Conservation (phyloP, 2,113 vertebrate species). For the Muntiacus muntjak region DNA sequence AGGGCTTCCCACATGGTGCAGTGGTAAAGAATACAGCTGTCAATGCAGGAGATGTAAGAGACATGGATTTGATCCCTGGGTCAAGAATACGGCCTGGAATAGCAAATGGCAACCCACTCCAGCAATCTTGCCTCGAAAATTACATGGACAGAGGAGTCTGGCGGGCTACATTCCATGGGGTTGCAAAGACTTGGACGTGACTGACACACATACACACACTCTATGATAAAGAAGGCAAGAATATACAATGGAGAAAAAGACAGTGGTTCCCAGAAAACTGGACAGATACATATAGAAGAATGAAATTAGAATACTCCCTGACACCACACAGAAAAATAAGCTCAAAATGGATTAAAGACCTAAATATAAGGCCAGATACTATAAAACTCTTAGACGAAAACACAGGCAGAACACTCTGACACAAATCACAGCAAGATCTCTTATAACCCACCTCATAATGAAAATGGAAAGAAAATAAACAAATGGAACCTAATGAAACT, state of each 20-base stretch:
- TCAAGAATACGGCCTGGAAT: not conserved
- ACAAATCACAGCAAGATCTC: not conserved
- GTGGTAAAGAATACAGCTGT: not conserved
- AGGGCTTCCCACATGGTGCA: not conserved
- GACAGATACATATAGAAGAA: not conserved
- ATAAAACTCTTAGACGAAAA: not conserved
- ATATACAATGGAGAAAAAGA: not conserved
- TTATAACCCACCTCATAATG: not conserved
- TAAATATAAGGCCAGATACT: not conserved
- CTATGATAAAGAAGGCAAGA: not conserved
- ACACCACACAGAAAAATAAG: not conserved
- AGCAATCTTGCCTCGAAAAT: not conserved
- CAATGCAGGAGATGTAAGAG: not conserved
- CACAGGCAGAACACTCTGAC: not conserved
- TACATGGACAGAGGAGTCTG: not conserved
- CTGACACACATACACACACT: not conserved
- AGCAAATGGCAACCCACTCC: not conserved
- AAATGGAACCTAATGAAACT: not conserved
- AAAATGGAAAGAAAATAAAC: not conserved
- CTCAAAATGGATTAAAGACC: not conserved
- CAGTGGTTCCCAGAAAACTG: not conserved
- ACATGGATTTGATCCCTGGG: not conserved
- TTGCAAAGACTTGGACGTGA: not conserved
- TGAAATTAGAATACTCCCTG: not conserved
- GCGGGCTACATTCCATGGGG: fast-evolving